Conservation (phyloP, 2,888 invertebrate genomes). For the Chesias legatella region DNA sequence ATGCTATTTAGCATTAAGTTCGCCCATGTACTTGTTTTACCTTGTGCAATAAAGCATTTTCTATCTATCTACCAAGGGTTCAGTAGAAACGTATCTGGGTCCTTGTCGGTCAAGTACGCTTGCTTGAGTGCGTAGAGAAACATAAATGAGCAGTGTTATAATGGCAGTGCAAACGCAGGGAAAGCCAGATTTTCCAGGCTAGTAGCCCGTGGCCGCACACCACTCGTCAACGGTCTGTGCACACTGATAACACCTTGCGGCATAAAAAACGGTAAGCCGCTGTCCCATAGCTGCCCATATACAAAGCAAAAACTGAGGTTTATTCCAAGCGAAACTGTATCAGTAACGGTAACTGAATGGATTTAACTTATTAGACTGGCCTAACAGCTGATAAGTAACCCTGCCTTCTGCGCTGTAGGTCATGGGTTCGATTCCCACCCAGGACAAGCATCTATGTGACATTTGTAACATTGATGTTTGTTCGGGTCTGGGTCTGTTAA, state of each 20-base stretch:
- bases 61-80: too few species aligned
- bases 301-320: constrained; percentile 16
- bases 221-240: constrained; percentile 57
- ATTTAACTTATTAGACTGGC: not conserved
- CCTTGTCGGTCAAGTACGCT: constrained; percentile 5
- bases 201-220: constrained; percentile 61
- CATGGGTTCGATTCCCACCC: too few species aligned
- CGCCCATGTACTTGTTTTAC: too few species aligned
- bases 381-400: too few species aligned
- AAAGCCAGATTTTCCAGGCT: constrained; percentile 68
- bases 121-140: constrained; percentile 22
- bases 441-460: too few species aligned
- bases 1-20: too few species aligned
- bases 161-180: constrained; percentile 44
- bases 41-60: too few species aligned
- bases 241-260: constrained; percentile 48
- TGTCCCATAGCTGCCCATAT: constrained; percentile 16
- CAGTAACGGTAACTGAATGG: constrained; percentile 4
- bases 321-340: constrained; percentile 14
- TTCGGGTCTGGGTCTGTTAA: too few species aligned
- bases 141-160: constrained; percentile 24
- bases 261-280: constrained; percentile 23
- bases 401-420: too few species aligned
- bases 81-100: too few species aligned
- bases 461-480: too few species aligned